Base-by-base conservation (phyloP, 2,797 vertebrate species). In the Lophius americanus region DNA sequence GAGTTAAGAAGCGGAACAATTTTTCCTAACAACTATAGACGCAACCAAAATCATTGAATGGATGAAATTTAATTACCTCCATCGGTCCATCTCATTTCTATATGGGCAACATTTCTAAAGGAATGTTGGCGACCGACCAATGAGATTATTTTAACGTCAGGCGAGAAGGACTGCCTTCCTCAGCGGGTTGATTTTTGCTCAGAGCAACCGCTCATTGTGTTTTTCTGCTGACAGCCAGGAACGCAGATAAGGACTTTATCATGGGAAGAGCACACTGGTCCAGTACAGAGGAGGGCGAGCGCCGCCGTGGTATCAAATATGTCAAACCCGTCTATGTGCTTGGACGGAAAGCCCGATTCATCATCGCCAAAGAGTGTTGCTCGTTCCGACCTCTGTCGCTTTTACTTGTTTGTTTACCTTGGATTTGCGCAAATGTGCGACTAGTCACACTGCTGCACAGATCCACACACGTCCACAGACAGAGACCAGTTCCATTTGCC, bases 401-500 rank as follows among this genome's bases (percentile, higher is more conserved):
- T 44, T 66, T 75, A 32, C 10, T 41, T 60, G 11, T 61, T 75
- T 78, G 49, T 77, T 75, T 58, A 39, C n/a, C 46, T 41, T 60
- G 14, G 43, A 79, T 71, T 73, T 76, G 76, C 68, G 10, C 49
- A 53, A 63, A 59, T 54, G 52, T 64, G 54, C 73, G 68, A 63
- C 75, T 44, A 69, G 35, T 53, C 56, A 56, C 76, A 54, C 39
- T 64, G 32, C 32, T 41, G 48, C 55, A 43, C 14, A 70, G 4
- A 73, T 38, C 54, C 46, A 70, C 41, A 55, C 57, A 63, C 46
- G 64, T 68, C 64, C 55, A 65, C 42, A 64, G 36, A 68, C 70
- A 76, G 68, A 75, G 75, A 83, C 75, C 83, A 83, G 85, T 88
- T 88, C 78, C 75, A 82, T 80, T 82, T 85, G 83, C 85, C 52